phyloP scores from a whole-genome alignment of 2,888 invertebrate genomes.

The Thymelicus sylvestris region DNA sequence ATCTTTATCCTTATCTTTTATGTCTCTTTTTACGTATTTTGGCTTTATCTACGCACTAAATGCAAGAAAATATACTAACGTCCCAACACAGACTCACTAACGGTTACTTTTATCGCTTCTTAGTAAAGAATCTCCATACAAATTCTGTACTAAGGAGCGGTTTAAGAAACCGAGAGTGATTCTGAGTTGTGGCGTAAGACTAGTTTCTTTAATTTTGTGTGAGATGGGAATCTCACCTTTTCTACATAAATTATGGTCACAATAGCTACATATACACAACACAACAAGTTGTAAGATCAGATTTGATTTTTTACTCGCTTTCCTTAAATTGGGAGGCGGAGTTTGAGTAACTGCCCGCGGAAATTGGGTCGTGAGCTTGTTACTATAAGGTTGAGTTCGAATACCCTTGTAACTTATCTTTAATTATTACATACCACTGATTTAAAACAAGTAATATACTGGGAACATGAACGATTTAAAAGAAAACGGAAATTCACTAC shows the following conservation, averaged over 20 bases:
- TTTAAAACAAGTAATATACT: not conserved
- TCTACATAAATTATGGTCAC: not conserved
- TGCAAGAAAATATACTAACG: no score
- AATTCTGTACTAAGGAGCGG: no score
- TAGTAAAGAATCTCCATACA: no score
- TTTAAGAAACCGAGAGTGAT: no score
- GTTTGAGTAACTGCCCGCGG: slow-evolving; percentile 41
- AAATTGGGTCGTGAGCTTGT: slow-evolving; percentile 42
- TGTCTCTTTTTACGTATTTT: no score
- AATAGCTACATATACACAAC: not conserved
- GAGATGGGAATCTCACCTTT: not conserved
- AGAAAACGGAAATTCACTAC: no score
- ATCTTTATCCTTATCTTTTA: no score
- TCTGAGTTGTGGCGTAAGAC: no score
- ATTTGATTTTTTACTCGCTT: slow-evolving; percentile 42
- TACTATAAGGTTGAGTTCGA: slow-evolving; percentile 13
- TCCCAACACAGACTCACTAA: no score
- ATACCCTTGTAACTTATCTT: slow-evolving; percentile 12
- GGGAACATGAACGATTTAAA: not conserved
- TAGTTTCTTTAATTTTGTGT: no score
- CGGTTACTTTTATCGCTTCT: no score
- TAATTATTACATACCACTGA: not conserved
- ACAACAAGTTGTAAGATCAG: slow-evolving; percentile 36
- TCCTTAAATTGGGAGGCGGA: slow-evolving; percentile 47
- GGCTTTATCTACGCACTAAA: no score